These are phyloP conservation scores for Odocoileus hemionus DNA, from an alignment of 2,113 vertebrate species.

Conservation along the genomic window DNA sequence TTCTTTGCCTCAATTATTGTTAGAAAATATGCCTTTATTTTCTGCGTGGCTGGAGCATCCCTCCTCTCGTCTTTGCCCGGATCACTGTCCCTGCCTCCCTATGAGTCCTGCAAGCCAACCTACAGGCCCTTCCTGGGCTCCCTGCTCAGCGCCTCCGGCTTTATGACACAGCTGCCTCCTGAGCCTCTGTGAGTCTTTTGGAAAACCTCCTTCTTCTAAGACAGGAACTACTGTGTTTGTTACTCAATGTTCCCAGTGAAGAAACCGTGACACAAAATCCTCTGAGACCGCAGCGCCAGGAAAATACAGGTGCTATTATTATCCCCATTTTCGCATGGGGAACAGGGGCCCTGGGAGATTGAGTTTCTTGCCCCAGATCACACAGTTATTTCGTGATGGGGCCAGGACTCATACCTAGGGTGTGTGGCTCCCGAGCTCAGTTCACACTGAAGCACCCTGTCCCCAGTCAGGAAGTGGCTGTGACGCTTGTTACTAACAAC, in stretches of 20 bases:
- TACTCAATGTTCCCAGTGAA: not conserved
- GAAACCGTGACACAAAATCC: not conserved
- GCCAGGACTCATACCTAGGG: not conserved
- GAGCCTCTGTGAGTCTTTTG: not conserved
- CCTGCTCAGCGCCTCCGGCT: not conserved
- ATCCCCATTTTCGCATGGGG: not conserved
- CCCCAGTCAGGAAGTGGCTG: not conserved
- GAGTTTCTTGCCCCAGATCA: not conserved
- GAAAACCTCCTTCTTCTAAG: not conserved
- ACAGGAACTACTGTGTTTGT: not conserved
- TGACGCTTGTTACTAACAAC: too few relatives aligned
- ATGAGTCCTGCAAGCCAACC: rapidly evolving
- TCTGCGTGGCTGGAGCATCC: not conserved
- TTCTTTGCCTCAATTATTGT: not conserved
- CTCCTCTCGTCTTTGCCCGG: not conserved
- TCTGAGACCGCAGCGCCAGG: not conserved
- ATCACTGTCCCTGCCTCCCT: not conserved
- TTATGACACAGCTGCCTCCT: not conserved
- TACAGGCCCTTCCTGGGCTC: not conserved
- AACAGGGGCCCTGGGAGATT: not conserved
- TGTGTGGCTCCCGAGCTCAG: not conserved
- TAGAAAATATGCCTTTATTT: not conserved
- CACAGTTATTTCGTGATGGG: not conserved
- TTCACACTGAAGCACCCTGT: not conserved
- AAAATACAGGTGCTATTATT: not conserved